Evolutionary conservation across 1,140 invertebrate genomes (phyloP).

Genomic region (Bombus pyrosoma): DNA sequence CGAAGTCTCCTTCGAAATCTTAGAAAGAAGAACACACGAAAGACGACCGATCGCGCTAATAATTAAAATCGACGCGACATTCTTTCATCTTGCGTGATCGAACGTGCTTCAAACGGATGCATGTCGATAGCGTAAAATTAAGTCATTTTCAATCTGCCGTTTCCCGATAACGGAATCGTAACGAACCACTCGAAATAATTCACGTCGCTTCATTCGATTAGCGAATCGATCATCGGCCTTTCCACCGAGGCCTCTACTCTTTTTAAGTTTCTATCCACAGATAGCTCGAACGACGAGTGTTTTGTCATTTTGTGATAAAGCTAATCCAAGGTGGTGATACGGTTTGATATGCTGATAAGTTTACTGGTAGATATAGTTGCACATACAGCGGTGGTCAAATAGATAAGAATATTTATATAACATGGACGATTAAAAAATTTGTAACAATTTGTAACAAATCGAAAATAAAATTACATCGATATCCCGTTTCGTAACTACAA

Average conservation of each 20-base stretch:
- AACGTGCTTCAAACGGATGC: background rate
- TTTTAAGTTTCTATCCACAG: no score
- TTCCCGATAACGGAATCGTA: background rate
- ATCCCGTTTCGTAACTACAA: no score
- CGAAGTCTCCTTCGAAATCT: background rate
- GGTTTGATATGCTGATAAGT: no score
- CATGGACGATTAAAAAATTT: no score
- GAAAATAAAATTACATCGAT: no score
- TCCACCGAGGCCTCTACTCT: background rate
- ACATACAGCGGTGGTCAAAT: no score
- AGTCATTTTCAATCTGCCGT: background rate
- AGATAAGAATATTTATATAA: no score
- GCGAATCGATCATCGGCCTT: background rate
- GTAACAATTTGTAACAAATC: no score
- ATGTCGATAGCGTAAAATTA: background rate
- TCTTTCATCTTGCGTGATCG: background rate
- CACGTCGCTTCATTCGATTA: background rate
- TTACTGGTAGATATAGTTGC: no score
- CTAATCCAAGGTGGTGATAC: no score
- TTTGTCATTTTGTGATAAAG: no score
- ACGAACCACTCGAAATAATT: conserved; percentile 26
- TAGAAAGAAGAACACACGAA: background rate
- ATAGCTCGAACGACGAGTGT: no score
- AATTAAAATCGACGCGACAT: background rate
- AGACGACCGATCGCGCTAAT: background rate